phyloP scores from a whole-genome alignment of 2,797 vertebrate species.

The Malacoraja senta region DNA sequence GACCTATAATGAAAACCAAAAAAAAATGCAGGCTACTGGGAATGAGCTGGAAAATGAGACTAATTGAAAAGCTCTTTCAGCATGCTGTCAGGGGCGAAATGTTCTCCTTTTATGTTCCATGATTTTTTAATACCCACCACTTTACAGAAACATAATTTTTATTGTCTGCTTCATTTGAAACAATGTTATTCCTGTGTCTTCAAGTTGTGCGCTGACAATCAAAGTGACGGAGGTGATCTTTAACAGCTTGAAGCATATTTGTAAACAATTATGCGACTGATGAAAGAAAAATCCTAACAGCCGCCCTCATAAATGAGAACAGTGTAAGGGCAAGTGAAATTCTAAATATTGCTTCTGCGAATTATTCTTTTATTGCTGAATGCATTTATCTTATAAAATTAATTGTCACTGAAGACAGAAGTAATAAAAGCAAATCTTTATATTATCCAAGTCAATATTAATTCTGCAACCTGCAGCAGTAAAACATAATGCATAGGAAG shows the following conservation, averaged over 20 bases:
- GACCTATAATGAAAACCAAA: no score
- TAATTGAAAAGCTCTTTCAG: not conserved
- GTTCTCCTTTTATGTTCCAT: not conserved
- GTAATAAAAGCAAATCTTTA: not conserved
- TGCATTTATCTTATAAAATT: not conserved
- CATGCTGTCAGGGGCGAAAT: not conserved
- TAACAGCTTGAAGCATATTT: constrained; percentile 12
- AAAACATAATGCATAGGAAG: not conserved
- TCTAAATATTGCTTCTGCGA: not conserved
- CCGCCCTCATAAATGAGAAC: not conserved
- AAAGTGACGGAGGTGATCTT: not conserved
- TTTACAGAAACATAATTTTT: not conserved
- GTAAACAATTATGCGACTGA: not conserved
- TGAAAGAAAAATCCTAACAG: not conserved
- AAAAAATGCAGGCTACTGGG: not conserved
- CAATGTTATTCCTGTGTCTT: not conserved
- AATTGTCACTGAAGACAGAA: not conserved
- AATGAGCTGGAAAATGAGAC: not conserved
- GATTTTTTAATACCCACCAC: not conserved
- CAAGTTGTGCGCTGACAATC: not conserved
- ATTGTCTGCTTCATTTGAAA: not conserved
- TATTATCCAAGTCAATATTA: not conserved
- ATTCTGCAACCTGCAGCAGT: not conserved
- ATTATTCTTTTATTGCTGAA: not conserved
- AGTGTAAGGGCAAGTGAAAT: not conserved